Base-by-base conservation (phyloP, 2,113 vertebrate genomes). In the Lonchura striata region DNA sequence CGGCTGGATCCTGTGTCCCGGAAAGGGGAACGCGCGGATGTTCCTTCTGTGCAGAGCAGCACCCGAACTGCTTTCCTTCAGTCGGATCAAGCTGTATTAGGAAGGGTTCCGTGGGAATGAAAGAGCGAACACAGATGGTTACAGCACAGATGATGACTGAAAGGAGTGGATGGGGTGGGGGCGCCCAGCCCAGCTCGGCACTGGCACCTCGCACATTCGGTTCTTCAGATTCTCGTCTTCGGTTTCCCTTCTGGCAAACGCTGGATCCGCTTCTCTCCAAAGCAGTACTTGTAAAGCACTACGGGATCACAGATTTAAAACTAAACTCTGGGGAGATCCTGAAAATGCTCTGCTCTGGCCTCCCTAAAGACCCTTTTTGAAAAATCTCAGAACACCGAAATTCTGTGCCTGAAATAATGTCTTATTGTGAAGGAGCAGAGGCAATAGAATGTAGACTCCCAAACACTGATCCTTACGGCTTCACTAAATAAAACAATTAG, bases 121-220 rank as follows among this genome's bases (percentile, higher is more conserved):
- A 23, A 35, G 56, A 57, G 33, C 56, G 15, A 57, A 24, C 56
- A 57, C 33, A 57, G 21, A 35, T 28, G 25, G 10, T 52, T 16
- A 52, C 50, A 52, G 50, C 50, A 25, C 5, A 59, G 57, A n/a
- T 57, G 33, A 15, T 59, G 16, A 25, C 24, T 60, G 57, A 18
- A 13, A 37, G 24, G 5, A 9, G 0, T 2, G 8, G 78, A 2
- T 1, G 63, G 3, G 5, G 33, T 1, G 19, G 28, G 35, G 66
- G 47, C 19, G 1, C 6, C n/a, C 79, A 56, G 47, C 16, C 28
- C 85, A 33, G 74, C 41, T 10, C 47, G 25, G 41, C n/a, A 31
- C 1, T 1, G 44, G 53, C 10, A 27, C 35, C 63, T 12, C 11
- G 8, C 44, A 35, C 27, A 13, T 54, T 31, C 13, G 44, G 44